phyloP scores from a whole-genome alignment of 1,140 invertebrate genomes.

The Penaeus japonicus region DNA sequence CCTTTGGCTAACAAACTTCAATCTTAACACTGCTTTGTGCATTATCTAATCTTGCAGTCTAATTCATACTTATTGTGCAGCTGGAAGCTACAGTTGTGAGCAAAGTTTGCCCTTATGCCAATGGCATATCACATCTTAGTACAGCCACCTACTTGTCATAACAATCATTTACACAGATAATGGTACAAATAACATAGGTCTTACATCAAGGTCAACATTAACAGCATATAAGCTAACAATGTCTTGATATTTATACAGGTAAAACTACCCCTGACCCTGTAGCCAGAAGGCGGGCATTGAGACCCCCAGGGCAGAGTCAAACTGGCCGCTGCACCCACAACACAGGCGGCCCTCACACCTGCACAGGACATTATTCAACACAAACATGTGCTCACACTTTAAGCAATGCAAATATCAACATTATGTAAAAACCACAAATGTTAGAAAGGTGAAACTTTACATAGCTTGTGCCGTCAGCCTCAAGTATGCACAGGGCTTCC shows the following conservation, averaged over 20 bases:
- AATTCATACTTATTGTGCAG: slow-evolving; percentile 57
- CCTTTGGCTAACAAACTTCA: slow-evolving; percentile 56
- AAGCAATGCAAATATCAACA: slow-evolving; percentile 57
- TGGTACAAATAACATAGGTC: slow-evolving; percentile 56
- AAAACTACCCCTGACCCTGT: slow-evolving; percentile 56
- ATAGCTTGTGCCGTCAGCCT: slow-evolving; percentile 53
- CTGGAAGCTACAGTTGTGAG: slow-evolving; percentile 56
- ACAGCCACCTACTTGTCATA: slow-evolving; percentile 56
- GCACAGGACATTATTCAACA: slow-evolving; percentile 34
- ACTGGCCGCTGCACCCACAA: slow-evolving; percentile 28
- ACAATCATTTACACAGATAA: slow-evolving; percentile 57
- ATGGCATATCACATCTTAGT: slow-evolving; percentile 57
- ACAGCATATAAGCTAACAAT: slow-evolving; percentile 58
- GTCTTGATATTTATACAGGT: slow-evolving; percentile 57
- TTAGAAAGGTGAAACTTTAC: slow-evolving; percentile 55
- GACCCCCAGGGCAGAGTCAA: slow-evolving; percentile 49
- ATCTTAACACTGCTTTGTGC: slow-evolving; percentile 56
- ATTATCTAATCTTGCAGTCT: slow-evolving; percentile 55
- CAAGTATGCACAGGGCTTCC: slow-evolving; percentile 47
- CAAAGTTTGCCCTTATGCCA: slow-evolving; percentile 56
- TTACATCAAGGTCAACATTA: slow-evolving; percentile 58
- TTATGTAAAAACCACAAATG: slow-evolving; percentile 55
- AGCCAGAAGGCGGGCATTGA: slow-evolving; percentile 55
- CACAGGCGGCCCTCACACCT: slow-evolving; percentile 34
- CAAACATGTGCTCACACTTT: slow-evolving; percentile 54